Evolutionary conservation across 2,888 invertebrate genomes (phyloP), one percentile per base, ranked within the genome.

Genomic region (Volucella inflata): DNA sequence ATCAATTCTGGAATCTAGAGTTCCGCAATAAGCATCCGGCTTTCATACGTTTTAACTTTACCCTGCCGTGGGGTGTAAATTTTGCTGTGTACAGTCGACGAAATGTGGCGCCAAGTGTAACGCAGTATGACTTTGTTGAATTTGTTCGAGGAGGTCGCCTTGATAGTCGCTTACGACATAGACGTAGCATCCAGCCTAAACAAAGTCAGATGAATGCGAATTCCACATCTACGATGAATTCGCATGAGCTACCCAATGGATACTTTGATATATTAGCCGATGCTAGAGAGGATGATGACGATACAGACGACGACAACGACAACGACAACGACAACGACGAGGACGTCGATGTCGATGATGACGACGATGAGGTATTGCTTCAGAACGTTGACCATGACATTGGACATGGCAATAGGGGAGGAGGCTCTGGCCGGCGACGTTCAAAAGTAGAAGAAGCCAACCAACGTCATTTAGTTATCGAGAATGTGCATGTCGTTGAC

Each of bases 71-170:
- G 96, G 97, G 97, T 89, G 97, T 97, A 67, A 97, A 97, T 93
- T 97, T 99, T 90, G 99, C 98, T 64, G 96, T 99, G 85, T 98
- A 99, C 92, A 98, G 98, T 40, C 94, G 99, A 88, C 95, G 98
- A 89, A 98, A 98, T 93, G 97, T 98, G 71, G 97, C 97, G 44
- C 99, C 99, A 12, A 97, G 98, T 90, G 97, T 99, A 89, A 98
- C 98, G 87, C 97, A 98, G 93, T 98, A 98, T 92, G 99, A 99
- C 92, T 98, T 99, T 92, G 97, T 97, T 88, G 97, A 98, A 93
- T 97, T 98, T 91, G 96, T 98, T 88, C 96, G 96, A 90, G 97
- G 97, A 42, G 97, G 97, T 64, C 93, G 97, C 77, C 94, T 97
- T 82, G 96, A 97, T 90, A 96, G 96, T 89, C 94, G 96, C 88